Base-by-base conservation (phyloP, 2,113 vertebrate genomes). In the Ceyx cyanopectus region DNA sequence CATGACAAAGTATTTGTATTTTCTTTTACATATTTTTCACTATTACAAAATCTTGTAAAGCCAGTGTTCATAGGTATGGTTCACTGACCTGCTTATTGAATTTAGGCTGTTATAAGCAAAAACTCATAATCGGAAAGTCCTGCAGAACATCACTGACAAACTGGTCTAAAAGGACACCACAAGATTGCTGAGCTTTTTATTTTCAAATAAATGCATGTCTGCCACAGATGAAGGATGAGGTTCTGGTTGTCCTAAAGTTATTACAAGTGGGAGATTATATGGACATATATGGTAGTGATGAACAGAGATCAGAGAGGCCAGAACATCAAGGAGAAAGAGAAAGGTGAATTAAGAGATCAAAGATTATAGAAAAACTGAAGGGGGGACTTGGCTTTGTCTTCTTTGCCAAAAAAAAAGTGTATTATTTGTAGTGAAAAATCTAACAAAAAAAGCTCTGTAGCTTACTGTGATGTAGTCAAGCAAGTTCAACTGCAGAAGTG, bases 291-390 rank as follows among this genome's bases (percentile, higher is more conserved):
- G 83, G 63, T 77, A 93, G 92, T 8, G 50, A 79, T 69, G 32
- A 81, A 54, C 83, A 80, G 63, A 93, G 51, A 91, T 90, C 61
- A 93, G 76, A 96, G 85, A 86, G 54, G 91, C 69, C 51, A 6
- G 67, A 85, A 90, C 87, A 90, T 92, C 67, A 88, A 95, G 92
- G 84, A 72, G 41, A 82, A 92, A 54, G 74, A 93, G 89, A 91
- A 92, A 91, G 82, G 46, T 72, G 89, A 94, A 94, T 79, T 85
- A 81, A 74, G 89, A 94, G 93, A 95, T 93, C 90, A 91, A 91
- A 89, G 81, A 84, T 78, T 83, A 57, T 43, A 68, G 73, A 81
- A 90, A 58, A 96, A 82, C 89, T 88, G 51, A 66, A 90, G 82
- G 81, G 76, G 76, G 93, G 78, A 89, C 80, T 83, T 90, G 89